Evolutionary conservation across 2,797 vertebrate genomes (phyloP), one percentile per base, ranked within the genome.

Genomic region (Sebastes trivittatus): DNA sequence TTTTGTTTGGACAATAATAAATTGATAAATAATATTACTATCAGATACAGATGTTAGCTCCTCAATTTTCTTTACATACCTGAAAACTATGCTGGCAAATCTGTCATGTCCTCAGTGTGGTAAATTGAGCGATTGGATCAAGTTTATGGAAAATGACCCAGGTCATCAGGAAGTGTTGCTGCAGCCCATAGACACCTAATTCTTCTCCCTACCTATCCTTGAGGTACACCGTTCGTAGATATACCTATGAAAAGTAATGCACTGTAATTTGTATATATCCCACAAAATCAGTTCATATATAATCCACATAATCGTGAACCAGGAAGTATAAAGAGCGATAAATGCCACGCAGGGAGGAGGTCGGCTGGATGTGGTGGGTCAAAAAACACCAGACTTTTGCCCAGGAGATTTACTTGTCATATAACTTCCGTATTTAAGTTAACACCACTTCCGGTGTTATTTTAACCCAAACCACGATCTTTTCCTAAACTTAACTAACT

Each of bases 151-250:
- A 74, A 77, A 74, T 56, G 5, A 70, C 32, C 52, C 59, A 54
- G 63, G 34, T 38, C 56, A 73, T 30, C 3, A 25, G 73, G 54
- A 80, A 60, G 29, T 74, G 65, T 83, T 27, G 20, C 55, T 64
- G 56, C 6, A 46, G 7, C 18, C 34, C 38, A 55, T 3, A 30
- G 62, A 63, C 9, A 59, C 62, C 55, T 34, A 59, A 23, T 63
- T 68, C 64, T 7, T 6, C 68, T 65, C 7, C 27, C 32, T 36
- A 69, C 25, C 27, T 70, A 11, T 49, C 38, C 16, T 29, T 63
- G 56, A n/a, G 11, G 22, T 55, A 6, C 22, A 46, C 42, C 42
- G 0, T 18, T 46, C 6, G 3, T 0, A 18, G 42, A 0, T 46
- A 46, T 46, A 36, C 13, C 22, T 23, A 70, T n/a, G 5, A 46